Evolutionary conservation across 2,888 invertebrate species (phyloP), one percentile per base, ranked within the genome.

Genomic region (Calameuta pallipes): DNA sequence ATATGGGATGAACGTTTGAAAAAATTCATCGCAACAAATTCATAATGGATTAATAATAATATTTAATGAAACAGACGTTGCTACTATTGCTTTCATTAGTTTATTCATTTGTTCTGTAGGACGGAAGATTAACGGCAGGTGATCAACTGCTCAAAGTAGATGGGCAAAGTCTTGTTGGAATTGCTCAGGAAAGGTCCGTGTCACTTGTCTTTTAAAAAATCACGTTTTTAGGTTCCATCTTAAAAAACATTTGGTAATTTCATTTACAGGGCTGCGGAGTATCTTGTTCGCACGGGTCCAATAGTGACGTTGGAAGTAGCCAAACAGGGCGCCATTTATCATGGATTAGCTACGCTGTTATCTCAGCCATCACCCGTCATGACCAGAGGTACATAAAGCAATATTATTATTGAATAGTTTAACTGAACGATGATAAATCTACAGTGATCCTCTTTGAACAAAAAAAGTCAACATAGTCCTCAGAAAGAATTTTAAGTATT

Each of bases 121-220:
- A 99, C 93, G 98, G 99, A 1, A 94, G 99, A 75, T 93, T 99
- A 79, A 97, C 98, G 87, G 98, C 98, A 82, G 99, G 99, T 23
- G 99, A 99, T 93, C 99, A 99, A 92, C 93, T 99, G 83, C 92
- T 99, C 69, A 96, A 98, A 82, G 99, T 99, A 1, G 99, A 99
- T 92, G 99, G 99, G 15, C 97, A 98, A 91, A 98, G 98, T 87
- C 94, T 98, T 78, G 95, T 98, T 80, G 98, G 94, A 80, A 93
- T 95, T 77, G 93, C 94, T 2, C 95, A 95, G 89, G 95, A 95
- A 91, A 93, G 94, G 94, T 94, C 56, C 9, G 56, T 56, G 23
- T 9, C 56, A 9, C 56, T 56, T 23, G 56, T 1, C 23, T 56
- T 23, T 6, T 87, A 89, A 92, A 89, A 75, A 37, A 35, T 76